These are phyloP conservation scores for Amblyopsis rosae DNA, from an alignment of 2,113 vertebrate genomes.

Conservation along the genomic window DNA sequence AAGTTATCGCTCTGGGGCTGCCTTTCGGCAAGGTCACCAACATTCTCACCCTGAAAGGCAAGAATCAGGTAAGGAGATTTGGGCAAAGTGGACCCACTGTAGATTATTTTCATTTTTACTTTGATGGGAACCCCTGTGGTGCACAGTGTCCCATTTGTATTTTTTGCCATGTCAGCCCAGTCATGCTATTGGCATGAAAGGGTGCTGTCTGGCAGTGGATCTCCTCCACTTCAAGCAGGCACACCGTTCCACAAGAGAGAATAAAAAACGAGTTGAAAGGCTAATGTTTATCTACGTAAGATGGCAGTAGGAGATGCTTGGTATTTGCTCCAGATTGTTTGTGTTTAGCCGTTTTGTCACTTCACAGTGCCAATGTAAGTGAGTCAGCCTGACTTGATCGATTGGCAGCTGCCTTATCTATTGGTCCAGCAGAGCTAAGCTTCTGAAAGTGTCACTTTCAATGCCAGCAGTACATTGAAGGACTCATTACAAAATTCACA, in stretches of 20 bases:
- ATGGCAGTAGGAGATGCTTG: slow-evolving; percentile 5
- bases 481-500: not conserved
- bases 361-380: not conserved
- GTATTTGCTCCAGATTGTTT: slow-evolving; percentile 11
- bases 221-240: slow-evolving; percentile 4
- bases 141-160: not conserved
- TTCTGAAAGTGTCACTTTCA: slow-evolving; percentile 2
- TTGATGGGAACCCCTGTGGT: not conserved
- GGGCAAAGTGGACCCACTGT: not conserved
- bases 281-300: slow-evolving; percentile 5
- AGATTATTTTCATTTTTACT: not conserved
- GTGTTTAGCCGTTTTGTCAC: slow-evolving; percentile 9
- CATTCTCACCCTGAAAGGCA: slow-evolving; percentile 97
- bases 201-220: not conserved
- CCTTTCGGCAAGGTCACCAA: slow-evolving; percentile 99
- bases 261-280: slow-evolving; percentile 2
- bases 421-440: not conserved
- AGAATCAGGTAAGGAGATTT: slow-evolving; percentile 87
- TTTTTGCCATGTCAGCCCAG: not conserved
- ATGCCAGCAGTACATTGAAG: not conserved
- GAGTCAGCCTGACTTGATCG: not conserved
- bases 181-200: not conserved
- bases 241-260: not conserved
- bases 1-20: slow-evolving; percentile 94
- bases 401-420: slow-evolving; percentile 4